Evolutionary conservation across 2,888 invertebrate species (phyloP), one percentile per base, ranked within the genome.

Genomic region (Rhagonycha fulva): DNA sequence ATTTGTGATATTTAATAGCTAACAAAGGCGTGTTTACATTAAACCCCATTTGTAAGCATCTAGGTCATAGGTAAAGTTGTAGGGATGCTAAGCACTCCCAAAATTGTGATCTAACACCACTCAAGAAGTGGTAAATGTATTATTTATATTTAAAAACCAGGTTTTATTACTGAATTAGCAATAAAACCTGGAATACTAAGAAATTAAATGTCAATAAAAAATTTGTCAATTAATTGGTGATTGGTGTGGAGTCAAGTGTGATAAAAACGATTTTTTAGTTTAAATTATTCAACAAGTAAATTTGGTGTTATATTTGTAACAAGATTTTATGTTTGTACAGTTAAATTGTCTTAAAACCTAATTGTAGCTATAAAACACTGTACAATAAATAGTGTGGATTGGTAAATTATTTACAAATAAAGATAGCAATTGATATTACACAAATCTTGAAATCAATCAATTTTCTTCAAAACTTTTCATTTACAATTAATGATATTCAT

Each of bases 291-390:
- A 47, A 47, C n/a, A 47, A n/a, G 47, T 47, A 47, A 47, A 63
- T 47, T 47, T 47, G 47, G 47, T 68, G 28, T 68, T 47, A 24
- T 47, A 62, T 30, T 70, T 71, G 62, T 75, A 75, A 75, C 75
- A 71, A 75, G n/a, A 67, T 75, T 75, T 75, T 70, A 75, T 75
- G 68, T 71, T 75, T 75, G 67, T 75, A 75, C 71, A 63, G 30
- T 71, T 30, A 62, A 47, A 68, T 71, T 68, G 63, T 68, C 71
- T 75, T 75, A 71, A 67, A 70, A 68, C 60, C 67, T 71, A 71
- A 71, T 62, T 60, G 70, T 70, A 70, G 67, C 66, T 66, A 71
- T 71, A 71, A 71, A 67, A 67, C 75, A 75, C 70, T 71, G 68
- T 75, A 75, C 70, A 71, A 24, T 26, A 63, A 66, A 47, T 76